Percentiles rank a stretch among this genome's conserved stretches.
Conservation (phyloP, 2,797 vertebrate species). For the Pipistrellus nathusii region DNA sequence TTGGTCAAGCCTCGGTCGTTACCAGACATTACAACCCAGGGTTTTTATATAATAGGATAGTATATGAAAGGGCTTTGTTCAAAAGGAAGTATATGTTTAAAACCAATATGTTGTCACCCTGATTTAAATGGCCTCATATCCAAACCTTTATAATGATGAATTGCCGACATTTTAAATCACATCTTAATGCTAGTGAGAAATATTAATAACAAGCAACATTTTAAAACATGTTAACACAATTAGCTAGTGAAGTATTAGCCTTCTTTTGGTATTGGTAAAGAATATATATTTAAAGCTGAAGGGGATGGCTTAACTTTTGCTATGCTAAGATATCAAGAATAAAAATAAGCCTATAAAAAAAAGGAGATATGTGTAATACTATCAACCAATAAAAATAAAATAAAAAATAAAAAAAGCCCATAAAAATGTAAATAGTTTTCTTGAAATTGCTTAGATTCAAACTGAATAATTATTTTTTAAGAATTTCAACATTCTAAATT, state of each 20-base stretch:
- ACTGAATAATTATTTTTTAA: neutral
- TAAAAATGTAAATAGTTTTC: slow-evolving; percentile 31
- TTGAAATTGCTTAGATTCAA: slow-evolving; percentile 9
- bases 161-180: neutral
- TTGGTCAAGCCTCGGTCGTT: too few relatives aligned
- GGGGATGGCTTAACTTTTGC: neutral
- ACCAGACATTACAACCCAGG: too few relatives aligned
- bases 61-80: neutral
- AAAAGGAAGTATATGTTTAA: neutral
- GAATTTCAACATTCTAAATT: slow-evolving; percentile 33
- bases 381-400: too few relatives aligned
- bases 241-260: neutral
- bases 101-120: neutral
- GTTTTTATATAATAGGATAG: neutral
- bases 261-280: neutral
- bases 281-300: neutral
- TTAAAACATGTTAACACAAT: slow-evolving; percentile 2
- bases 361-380: too few relatives aligned
- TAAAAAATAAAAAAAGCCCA: neutral
- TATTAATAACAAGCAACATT: neutral
- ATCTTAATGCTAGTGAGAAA: neutral
- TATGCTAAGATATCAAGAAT: neutral
- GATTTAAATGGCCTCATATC: neutral
- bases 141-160: neutral
- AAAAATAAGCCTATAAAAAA: slow-evolving; percentile 34